Conservation (phyloP, 1,140 invertebrate species). For the Drosophila saltans region DNA sequence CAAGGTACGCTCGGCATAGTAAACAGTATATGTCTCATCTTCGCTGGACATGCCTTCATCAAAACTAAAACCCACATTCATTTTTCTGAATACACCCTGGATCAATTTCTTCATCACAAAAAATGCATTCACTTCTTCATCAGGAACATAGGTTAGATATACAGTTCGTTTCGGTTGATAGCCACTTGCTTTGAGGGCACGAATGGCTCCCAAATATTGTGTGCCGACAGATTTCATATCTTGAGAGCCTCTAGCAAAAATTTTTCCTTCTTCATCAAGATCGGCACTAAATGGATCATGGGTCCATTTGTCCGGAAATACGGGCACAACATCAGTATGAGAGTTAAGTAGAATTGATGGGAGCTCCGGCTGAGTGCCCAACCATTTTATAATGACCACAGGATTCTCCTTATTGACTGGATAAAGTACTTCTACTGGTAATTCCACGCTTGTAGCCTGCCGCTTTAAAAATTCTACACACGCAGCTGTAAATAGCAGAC, state of each 20-base stretch:
- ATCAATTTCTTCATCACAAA: slow-evolving; percentile 93
- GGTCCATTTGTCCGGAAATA: slow-evolving; percentile 87
- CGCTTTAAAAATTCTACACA: slow-evolving; percentile 87
- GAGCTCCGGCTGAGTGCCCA: slow-evolving; percentile 87
- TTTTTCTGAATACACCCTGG: slow-evolving; percentile 89
- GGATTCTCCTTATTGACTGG: slow-evolving; percentile 84
- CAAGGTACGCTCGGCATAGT: slow-evolving; percentile 90
- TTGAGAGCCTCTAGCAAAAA: slow-evolving; percentile 91
- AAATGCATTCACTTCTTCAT: slow-evolving; percentile 95
- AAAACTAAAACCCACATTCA: slow-evolving; percentile 95
- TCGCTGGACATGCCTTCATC: slow-evolving; percentile 92
- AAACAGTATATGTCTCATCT: slow-evolving; percentile 87
- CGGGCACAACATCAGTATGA: slow-evolving; percentile 95
- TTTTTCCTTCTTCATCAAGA: slow-evolving; percentile 89
- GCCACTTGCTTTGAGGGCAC: slow-evolving; percentile 86
- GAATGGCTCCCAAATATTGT: slow-evolving; percentile 88
- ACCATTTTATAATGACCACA: slow-evolving; percentile 90
- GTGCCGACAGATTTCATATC: slow-evolving; percentile 84
- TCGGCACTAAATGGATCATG: slow-evolving; percentile 89
- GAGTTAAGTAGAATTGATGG: slow-evolving; percentile 91
- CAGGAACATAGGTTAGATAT: slow-evolving; percentile 92
- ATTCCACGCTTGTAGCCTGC: slow-evolving; percentile 86
- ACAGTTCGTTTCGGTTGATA: slow-evolving; percentile 87
- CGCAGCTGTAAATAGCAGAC: slow-evolving; percentile 87
- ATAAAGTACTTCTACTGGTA: slow-evolving; percentile 85